A percentile compares a stretch with the other conserved stretches of the same genome.
Evolutionary conservation across 1,140 invertebrate genomes (phyloP).

Genomic region (Pollicipes pollicipes): DNA sequence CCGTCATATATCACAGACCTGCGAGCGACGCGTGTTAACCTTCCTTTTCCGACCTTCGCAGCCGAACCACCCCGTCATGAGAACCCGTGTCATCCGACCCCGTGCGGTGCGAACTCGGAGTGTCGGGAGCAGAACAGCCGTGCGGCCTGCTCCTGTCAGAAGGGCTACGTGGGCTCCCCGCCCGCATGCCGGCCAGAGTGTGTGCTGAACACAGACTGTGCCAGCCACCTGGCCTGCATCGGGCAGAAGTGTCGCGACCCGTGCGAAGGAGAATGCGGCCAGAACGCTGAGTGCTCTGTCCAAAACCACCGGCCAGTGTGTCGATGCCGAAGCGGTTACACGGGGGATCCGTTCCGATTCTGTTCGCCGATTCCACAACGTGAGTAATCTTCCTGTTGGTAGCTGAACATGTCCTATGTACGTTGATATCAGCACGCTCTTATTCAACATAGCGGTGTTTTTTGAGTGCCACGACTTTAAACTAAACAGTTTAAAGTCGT

Average conservation of each 20-base stretch:
- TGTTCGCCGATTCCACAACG: not conserved
- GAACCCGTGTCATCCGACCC: slow-evolving; percentile 20
- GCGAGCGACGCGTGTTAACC: slow-evolving; percentile 46
- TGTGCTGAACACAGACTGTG: not conserved
- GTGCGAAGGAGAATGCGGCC: not conserved
- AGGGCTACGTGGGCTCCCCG: slow-evolving; percentile 44
- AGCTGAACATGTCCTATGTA: no score
- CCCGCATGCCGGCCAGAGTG: slow-evolving; percentile 30
- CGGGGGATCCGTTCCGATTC: slow-evolving; percentile 7
- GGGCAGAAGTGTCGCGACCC: not conserved
- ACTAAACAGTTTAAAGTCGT: no score
- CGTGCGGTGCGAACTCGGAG: slow-evolving; percentile 11
- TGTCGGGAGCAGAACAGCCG: not conserved
- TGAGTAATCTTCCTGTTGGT: not conserved
- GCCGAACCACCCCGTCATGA: slow-evolving; percentile 53
- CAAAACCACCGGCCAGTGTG: slow-evolving; percentile 8
- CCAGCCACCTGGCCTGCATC: not conserved
- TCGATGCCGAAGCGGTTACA: slow-evolving; percentile 3
- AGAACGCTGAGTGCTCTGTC: slow-evolving; percentile 2
- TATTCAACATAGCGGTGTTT: no score
- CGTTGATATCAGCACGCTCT: no score
- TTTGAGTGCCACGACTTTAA: no score
- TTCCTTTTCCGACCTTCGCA: slow-evolving; percentile 25
- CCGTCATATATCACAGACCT: slow-evolving; percentile 40
- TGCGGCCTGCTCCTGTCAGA: slow-evolving; percentile 50